Evolutionary conservation across 2,888 invertebrate species (phyloP), one percentile per base, ranked within the genome.

Genomic region (Watsonalla binaria): DNA sequence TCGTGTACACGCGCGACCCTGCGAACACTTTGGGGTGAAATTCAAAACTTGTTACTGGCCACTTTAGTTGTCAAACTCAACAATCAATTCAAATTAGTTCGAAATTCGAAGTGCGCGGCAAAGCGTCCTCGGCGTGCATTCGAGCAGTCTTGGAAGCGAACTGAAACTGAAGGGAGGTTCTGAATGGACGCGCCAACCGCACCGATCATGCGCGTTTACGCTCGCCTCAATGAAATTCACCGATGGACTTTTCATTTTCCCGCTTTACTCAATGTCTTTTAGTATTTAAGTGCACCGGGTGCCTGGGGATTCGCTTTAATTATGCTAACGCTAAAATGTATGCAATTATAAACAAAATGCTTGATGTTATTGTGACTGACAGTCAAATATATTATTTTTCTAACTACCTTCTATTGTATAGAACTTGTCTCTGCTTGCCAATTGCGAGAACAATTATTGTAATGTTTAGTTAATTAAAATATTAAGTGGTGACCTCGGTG

Each of bases 141-240:
- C 81, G 70, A 74, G 64, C 75, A 73, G 70, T 74, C 75, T 82
- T 85, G 78, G 80, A 82, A 81, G 60, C 74, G 75, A 74, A 88
- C 88, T 89, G 87, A 78, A 84, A 88, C 88, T 89, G 87, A 78
- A 84, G 82, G 82, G 70, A 72, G 73, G 70, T 72, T 65, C 73
- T 85, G 80, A 85, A 84, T 84, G 84, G 72, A 75, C 65, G 69
- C 58, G 51, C 63, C 60, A 65, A 63, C 61, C 63, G 70, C 62
- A 57, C 69, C 82, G 82, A 71, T 81, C 86, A 86, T 88, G 89
- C 84, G 84, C 84, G 66, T 65, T 76, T 59, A 54, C 58, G 55
- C 59, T 58, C 58, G 54, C 65, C 71, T 70, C 61, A 75, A 67
- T 65, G 66, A 72, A 78, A 70, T 74, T 73, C 70, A 70, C 66